phyloP scores from a whole-genome alignment of 2,888 invertebrate species.

The Ceratothoa steindachneri region DNA sequence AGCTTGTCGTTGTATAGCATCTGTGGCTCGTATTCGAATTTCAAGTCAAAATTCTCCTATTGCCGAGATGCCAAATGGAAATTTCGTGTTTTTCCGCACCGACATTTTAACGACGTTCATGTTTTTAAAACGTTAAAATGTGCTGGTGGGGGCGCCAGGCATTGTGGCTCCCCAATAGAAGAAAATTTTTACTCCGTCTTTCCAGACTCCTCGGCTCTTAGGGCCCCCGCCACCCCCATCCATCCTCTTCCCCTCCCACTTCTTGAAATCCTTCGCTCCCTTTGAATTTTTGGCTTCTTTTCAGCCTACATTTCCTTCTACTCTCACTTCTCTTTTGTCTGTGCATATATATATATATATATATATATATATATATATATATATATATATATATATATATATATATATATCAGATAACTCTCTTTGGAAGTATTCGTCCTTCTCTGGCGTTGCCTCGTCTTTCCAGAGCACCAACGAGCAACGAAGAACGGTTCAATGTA shows the following conservation, averaged over 20 bases:
- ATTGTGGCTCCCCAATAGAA: neutral
- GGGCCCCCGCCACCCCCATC: neutral
- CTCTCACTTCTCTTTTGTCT: too few relatives aligned
- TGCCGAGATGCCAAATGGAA: slow-evolving; percentile 32
- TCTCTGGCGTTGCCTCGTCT: neutral
- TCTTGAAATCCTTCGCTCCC: neutral
- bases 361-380: too few relatives aligned
- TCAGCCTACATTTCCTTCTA: neutral
- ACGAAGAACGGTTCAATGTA: neutral
- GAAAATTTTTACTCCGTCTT: neutral
- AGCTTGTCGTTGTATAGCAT: neutral
- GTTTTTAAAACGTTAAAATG: slow-evolving; percentile 32
- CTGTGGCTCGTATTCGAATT: neutral
- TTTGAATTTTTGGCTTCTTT: too few relatives aligned
- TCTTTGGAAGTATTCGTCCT: too few relatives aligned
- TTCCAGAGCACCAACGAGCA: neutral
- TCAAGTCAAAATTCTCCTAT: neutral
- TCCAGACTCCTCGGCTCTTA: neutral
- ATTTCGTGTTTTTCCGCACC: slow-evolving; percentile 35
- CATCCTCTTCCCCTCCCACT: neutral
- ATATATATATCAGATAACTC: too few relatives aligned
- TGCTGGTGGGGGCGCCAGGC: slow-evolving; percentile 15
- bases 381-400: too few relatives aligned
- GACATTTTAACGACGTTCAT: slow-evolving; percentile 40
- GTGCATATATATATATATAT: too few relatives aligned